Base-by-base conservation (phyloP, 1,140 invertebrate genomes). In the Cepaea nemoralis region DNA sequence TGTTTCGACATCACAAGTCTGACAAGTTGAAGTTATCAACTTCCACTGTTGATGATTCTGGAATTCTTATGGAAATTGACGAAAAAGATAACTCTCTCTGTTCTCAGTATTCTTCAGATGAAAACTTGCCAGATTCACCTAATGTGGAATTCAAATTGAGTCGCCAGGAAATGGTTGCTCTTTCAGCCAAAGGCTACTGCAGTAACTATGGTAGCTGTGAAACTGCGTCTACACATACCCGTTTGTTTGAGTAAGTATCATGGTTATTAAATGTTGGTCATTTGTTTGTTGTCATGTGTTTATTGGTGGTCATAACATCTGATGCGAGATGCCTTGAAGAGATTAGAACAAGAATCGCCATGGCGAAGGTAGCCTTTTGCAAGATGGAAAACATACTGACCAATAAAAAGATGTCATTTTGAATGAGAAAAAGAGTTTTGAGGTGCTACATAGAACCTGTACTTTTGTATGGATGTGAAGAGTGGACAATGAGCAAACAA, bases 91-190 rank as follows among this genome's bases (percentile, higher is more conserved):
- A n/a, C 3, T 63, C 33, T 63, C 10, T 31, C 33, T 63, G 27
- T 31, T 63, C 59, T 31, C n/a, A 63, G n/a, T 63, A 63, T 63
- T 63, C 59, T 31, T 22, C n/a, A 14, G 59, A 63, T 63, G 59
- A 63, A 63, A 31, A 5, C 27, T 27, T 63, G 16, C n/a, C n/a
- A 6, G 59, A 63, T 63, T 31, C 59, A 63, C 10, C 59, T 31
- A n/a, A 55, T 55, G 59, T 31, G 16, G 59, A 63, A n/a, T 31
- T 14, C 27, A 63, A 63, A 16, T 31, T 63, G n/a, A 63, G n/a
- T 63, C 59, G 33, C 22, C 59, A 63, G 22, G n/a, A 63, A 31
- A 12, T 63, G 59, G 59, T 27, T 31, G 27, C 27, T 6, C 59
- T 63, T 63, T 2, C 59, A 63, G n/a, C 59, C 16, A 16, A n/a